A percentile compares a stretch with the other conserved stretches of the same genome.
Evolutionary conservation across 2,113 vertebrate genomes (phyloP).

Genomic region (Choloepus hoffmanni): DNA sequence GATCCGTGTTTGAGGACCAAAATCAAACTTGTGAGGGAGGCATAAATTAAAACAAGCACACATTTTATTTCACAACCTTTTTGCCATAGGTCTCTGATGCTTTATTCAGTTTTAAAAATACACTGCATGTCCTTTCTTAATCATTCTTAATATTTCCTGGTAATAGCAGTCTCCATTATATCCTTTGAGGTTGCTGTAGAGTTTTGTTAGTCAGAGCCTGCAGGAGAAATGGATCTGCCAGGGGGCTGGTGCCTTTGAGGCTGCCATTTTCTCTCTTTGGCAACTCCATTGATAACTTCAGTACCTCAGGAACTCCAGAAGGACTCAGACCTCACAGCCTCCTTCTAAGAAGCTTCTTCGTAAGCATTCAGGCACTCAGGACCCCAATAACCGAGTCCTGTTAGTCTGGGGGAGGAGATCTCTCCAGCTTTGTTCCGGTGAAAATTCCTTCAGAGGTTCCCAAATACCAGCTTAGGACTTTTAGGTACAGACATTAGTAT

Average conservation of each 20-base stretch:
- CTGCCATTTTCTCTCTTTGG: neutral
- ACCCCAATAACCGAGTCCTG: neutral
- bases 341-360: neutral
- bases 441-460: neutral
- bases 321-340: neutral
- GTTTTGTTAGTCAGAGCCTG: neutral
- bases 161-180: neutral
- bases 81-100: neutral
- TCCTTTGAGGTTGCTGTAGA: neutral
- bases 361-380: neutral
- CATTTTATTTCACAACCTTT: constrained; percentile 14
- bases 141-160: neutral
- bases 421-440: neutral
- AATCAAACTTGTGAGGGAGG: neutral
- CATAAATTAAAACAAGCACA: neutral
- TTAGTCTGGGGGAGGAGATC: neutral
- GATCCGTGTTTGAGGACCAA: neutral
- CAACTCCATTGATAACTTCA: neutral
- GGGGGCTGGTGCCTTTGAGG: neutral
- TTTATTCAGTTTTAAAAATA: constrained; percentile 6
- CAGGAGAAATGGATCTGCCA: neutral
- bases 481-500: neutral
- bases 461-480: neutral
- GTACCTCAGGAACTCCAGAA: neutral
- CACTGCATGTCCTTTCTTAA: neutral